phyloP scores from a whole-genome alignment of 2,113 vertebrate species.

The Tursiops truncatus region DNA sequence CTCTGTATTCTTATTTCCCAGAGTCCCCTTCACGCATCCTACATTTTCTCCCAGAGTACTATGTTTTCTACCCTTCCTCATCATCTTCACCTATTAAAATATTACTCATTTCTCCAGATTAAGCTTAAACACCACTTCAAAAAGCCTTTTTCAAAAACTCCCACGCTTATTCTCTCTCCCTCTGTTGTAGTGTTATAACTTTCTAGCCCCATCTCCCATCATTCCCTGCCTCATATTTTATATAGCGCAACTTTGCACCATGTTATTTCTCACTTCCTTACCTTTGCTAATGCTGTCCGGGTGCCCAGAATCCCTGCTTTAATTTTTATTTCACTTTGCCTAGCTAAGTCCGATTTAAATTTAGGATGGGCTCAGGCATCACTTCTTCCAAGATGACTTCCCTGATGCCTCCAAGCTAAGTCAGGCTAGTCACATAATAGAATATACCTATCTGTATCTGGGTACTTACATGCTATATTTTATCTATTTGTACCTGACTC shows the following conservation, averaged over 20 bases:
- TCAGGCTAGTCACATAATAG: neutral
- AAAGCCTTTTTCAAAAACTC: neutral
- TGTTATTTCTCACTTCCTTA: neutral
- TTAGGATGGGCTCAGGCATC: too few relatives aligned
- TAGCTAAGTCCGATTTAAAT: neutral
- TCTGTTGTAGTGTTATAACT: neutral
- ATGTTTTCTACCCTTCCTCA: neutral
- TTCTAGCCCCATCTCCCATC: neutral
- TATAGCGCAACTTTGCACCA: neutral
- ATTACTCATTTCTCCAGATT: neutral
- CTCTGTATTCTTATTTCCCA: neutral
- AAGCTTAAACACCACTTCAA: neutral
- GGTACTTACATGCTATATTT: neutral
- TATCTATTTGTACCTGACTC: neutral
- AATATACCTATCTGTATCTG: neutral
- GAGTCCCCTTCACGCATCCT: neutral
- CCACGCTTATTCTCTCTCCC: neutral
- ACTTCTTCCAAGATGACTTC: neutral
- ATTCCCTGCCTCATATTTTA: neutral
- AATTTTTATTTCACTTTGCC: constrained; percentile 6
- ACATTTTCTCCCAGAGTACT: neutral
- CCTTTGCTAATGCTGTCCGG: neutral
- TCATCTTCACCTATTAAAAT: constrained; percentile 6
- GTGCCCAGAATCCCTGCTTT: neutral
- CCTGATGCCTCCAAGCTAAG: neutral